These are phyloP conservation scores for Rissa tridactyla DNA, from an alignment of 2,113 vertebrate genomes.

Conservation along the genomic window DNA sequence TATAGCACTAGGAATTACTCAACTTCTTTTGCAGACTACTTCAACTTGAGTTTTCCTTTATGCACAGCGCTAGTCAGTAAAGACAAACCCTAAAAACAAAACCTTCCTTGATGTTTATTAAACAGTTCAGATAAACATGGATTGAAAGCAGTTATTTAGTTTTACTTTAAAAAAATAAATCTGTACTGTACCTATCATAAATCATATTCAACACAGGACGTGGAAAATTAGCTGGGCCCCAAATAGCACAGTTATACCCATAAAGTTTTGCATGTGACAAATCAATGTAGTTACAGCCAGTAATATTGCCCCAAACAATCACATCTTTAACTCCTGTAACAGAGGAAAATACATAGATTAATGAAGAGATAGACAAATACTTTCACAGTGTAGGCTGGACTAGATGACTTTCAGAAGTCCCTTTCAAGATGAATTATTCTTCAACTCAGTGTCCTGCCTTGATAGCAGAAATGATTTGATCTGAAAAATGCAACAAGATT, in stretches of 20 bases:
- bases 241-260: conserved; percentile 77
- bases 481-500: background rate
- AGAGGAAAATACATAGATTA: conserved; percentile 8
- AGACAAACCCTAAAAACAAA: background rate
- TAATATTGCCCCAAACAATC: conserved; percentile 92
- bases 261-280: conserved; percentile 83
- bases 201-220: conserved; percentile 73
- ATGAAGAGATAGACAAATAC: background rate
- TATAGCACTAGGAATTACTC: background rate
- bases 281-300: conserved; percentile 83
- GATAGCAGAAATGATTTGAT: background rate
- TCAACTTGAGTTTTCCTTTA: background rate
- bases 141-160: background rate
- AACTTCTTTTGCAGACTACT: background rate
- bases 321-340: conserved; percentile 82
- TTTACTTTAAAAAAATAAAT: background rate
- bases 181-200: conserved; percentile 79
- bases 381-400: background rate
- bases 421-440: background rate
- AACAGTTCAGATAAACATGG: background rate
- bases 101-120: background rate
- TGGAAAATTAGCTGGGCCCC: conserved; percentile 80
- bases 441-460: background rate
- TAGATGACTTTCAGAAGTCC: background rate
- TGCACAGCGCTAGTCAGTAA: background rate